Evolutionary conservation across 2,797 vertebrate species (phyloP).

Genomic region (Epinephelus awoara): DNA sequence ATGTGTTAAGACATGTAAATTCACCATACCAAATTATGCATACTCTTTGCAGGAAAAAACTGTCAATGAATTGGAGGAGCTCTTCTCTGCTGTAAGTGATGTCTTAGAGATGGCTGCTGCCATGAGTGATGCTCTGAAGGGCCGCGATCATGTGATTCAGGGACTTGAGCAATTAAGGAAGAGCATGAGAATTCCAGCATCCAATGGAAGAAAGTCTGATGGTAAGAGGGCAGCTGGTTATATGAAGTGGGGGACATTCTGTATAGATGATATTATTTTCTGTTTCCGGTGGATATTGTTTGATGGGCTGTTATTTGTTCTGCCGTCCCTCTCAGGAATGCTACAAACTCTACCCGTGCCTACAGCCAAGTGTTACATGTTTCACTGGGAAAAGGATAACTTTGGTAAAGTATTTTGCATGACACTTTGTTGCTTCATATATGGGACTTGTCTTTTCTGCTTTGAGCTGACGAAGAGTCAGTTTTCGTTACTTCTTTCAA

Average conservation of each 20-base stretch:
- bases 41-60: conserved; percentile 81
- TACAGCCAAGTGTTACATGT: conserved; percentile 91
- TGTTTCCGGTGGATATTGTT: neutral
- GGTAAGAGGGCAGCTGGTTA: conserved; percentile 65
- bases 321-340: conserved; percentile 66
- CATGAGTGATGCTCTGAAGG: conserved; percentile 75
- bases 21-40: neutral
- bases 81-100: conserved; percentile 83
- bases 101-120: conserved; percentile 86
- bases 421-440: neutral
- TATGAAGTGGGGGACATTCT: neutral
- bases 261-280: neutral
- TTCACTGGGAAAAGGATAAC: conserved; percentile 96
- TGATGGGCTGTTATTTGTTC: conserved; percentile 10
- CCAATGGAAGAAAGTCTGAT: conserved; percentile 80
- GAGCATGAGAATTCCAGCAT: conserved; percentile 80
- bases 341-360: conserved; percentile 92
- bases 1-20: neutral
- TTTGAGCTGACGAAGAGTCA: neutral
- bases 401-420: conserved; percentile 88
- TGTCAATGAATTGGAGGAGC: conserved; percentile 84
- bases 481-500: neutral
- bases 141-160: conserved; percentile 83
- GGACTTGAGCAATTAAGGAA: conserved; percentile 86
- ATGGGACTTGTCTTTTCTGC: neutral